phyloP scores from a whole-genome alignment of 30 jellyfish, hydroid and myxozoan species.

The Aurelia aurita region DNA sequence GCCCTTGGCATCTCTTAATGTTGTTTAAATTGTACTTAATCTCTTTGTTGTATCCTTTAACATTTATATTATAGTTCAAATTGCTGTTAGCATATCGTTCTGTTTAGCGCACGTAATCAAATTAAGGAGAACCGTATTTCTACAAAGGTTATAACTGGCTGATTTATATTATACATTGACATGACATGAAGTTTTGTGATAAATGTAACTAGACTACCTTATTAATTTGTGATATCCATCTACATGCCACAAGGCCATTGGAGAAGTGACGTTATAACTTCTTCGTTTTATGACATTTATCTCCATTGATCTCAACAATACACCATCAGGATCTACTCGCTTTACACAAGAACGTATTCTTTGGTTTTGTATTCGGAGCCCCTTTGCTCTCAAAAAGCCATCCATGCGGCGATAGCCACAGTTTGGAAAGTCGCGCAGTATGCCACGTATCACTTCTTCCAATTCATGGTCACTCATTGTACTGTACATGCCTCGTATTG shows the following conservation, averaged over 20 bases:
- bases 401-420: constrained; percentile 31
- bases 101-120: too few relatives aligned
- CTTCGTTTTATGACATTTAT: neutral
- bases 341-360: constrained; percentile 16
- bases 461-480: neutral
- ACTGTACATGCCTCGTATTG: neutral
- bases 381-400: constrained; percentile 18
- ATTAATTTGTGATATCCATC: constrained; percentile 24
- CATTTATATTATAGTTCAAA: too few relatives aligned
- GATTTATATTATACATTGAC: too few relatives aligned
- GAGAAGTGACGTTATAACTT: constrained; percentile 4
- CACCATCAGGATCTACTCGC: constrained; percentile 57
- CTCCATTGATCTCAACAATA: constrained; percentile 24
- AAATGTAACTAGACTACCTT: neutral
- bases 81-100: too few relatives aligned
- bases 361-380: neutral
- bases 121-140: too few relatives aligned
- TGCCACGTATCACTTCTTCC: constrained; percentile 1
- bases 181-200: too few relatives aligned
- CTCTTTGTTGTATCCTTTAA: too few relatives aligned
- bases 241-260: constrained; percentile 16
- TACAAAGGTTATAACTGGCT: too few relatives aligned
- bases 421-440: neutral
- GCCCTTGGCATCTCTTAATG: too few relatives aligned
- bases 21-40: too few relatives aligned